phyloP scores from a whole-genome alignment of 2,797 vertebrate genomes.

The Fratercula arctica region DNA sequence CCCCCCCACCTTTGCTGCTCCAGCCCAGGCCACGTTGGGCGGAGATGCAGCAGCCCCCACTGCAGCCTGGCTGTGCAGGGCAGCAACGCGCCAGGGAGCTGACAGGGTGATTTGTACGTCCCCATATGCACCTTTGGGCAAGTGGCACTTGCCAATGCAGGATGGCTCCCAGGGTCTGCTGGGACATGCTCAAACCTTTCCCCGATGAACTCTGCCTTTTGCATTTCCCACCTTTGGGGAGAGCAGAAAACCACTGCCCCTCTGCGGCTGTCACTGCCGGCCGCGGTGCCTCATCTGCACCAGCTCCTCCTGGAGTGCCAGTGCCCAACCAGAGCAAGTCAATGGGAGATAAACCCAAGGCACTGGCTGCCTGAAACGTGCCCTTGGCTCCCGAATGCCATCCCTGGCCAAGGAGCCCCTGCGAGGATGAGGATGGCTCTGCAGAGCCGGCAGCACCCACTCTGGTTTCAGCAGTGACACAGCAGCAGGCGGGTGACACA shows the following conservation, averaged over 20 bases:
- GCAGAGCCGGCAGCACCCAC: neutral
- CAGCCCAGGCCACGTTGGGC: no score
- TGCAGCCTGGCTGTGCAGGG: neutral
- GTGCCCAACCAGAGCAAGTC: neutral
- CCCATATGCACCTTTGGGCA: neutral
- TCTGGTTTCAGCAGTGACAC: neutral
- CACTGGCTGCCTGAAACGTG: neutral
- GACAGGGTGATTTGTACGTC: accelerated
- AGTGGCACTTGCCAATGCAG: neutral
- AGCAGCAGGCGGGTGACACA: no score
- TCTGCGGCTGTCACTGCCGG: neutral
- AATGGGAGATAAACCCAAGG: neutral
- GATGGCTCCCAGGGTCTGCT: neutral
- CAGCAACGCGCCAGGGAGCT: no score
- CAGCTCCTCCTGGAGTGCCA: neutral
- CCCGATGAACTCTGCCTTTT: neutral
- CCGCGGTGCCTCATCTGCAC: neutral
- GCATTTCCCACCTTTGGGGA: neutral
- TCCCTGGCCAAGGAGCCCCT: no score
- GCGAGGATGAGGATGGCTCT: neutral
- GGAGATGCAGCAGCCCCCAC: neutral
- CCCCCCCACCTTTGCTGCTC: neutral
- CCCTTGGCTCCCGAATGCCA: neutral
- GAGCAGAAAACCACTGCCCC: neutral
- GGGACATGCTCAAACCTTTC: neutral